Conservation (phyloP, 2,888 invertebrate species). For the Panzeria rudis region DNA sequence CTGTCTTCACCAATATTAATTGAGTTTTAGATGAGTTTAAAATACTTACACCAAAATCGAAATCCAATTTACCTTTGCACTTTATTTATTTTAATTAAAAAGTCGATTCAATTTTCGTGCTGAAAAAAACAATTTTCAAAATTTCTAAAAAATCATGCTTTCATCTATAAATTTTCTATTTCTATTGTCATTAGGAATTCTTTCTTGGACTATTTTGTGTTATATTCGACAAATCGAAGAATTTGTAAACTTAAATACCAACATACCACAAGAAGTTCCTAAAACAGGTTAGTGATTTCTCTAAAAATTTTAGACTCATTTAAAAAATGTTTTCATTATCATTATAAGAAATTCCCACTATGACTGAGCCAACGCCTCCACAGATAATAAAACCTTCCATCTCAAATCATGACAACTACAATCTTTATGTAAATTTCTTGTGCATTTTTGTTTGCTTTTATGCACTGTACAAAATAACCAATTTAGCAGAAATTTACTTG, state of each 20-base stretch:
- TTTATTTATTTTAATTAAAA: slow-evolving; percentile 5
- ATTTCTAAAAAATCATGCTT: slow-evolving; percentile 69
- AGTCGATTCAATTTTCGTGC: background rate
- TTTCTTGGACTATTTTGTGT: slow-evolving; percentile 73
- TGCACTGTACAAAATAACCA: slow-evolving; percentile 76
- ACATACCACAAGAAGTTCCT: background rate
- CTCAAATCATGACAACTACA: slow-evolving; percentile 41
- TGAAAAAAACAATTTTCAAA: slow-evolving; percentile 54
- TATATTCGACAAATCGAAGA: slow-evolving; percentile 73
- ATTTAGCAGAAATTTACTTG: slow-evolving; percentile 76
- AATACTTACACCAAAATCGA: background rate
- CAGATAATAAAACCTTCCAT: background rate
- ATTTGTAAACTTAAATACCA: background rate
- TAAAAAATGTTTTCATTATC: background rate
- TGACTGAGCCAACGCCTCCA: background rate
- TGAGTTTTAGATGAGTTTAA: background rate
- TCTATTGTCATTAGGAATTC: slow-evolving; percentile 72
- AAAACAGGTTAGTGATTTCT: background rate
- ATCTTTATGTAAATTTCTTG: slow-evolving; percentile 76
- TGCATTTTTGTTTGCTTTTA: slow-evolving; percentile 78
- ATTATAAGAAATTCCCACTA: background rate
- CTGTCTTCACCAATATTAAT: too few relatives aligned
- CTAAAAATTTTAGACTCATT: background rate
- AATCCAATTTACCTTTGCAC: slow-evolving; percentile 16
- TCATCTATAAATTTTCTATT: slow-evolving; percentile 73